phyloP scores from a whole-genome alignment of 2,888 invertebrate species.

The Plagiodera versicolora region DNA sequence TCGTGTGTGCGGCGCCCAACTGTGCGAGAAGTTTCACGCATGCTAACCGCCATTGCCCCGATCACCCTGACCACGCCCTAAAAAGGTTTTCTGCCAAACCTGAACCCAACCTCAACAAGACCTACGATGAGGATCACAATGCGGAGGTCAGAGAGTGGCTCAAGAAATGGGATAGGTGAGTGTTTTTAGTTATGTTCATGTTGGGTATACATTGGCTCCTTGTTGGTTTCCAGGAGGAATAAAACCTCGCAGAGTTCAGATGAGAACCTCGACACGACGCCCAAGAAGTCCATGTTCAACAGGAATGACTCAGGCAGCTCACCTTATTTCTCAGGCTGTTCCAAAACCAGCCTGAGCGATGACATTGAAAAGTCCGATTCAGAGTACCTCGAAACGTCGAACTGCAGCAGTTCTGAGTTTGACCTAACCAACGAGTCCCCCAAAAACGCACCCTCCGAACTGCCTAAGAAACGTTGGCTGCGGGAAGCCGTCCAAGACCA shows the following conservation, averaged over 20 bases:
- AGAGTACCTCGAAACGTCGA: slow-evolving; percentile 39
- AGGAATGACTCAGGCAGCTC: slow-evolving; percentile 37
- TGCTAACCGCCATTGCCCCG: slow-evolving; percentile 74
- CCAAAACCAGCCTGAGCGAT: slow-evolving; percentile 36
- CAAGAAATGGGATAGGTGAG: slow-evolving; percentile 49
- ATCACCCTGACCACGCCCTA: slow-evolving; percentile 66
- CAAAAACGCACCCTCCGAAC: slow-evolving; percentile 35
- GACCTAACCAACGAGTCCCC: slow-evolving; percentile 34
- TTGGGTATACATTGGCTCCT: not conserved
- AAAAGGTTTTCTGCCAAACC: slow-evolving; percentile 44
- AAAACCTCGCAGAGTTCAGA: slow-evolving; percentile 32
- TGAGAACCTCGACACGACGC: slow-evolving; percentile 42
- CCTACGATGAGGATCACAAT: slow-evolving; percentile 53
- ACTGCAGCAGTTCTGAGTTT: slow-evolving; percentile 36
- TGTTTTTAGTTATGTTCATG: too few relatives aligned
- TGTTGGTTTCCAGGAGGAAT: slow-evolving; percentile 29
- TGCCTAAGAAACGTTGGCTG: slow-evolving; percentile 65
- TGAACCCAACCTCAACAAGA: slow-evolving; percentile 52
- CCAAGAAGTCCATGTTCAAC: slow-evolving; percentile 42
- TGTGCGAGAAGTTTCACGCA: slow-evolving; percentile 74
- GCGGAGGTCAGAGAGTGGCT: slow-evolving; percentile 55
- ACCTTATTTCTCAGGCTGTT: slow-evolving; percentile 39
- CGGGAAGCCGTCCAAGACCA: slow-evolving; percentile 56
- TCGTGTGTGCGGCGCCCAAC: slow-evolving; percentile 64
- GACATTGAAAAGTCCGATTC: slow-evolving; percentile 42